Percentiles rank a stretch among this genome's conserved stretches.
Conservation (phyloP, 2,888 invertebrate genomes). For the Bibio marci region DNA sequence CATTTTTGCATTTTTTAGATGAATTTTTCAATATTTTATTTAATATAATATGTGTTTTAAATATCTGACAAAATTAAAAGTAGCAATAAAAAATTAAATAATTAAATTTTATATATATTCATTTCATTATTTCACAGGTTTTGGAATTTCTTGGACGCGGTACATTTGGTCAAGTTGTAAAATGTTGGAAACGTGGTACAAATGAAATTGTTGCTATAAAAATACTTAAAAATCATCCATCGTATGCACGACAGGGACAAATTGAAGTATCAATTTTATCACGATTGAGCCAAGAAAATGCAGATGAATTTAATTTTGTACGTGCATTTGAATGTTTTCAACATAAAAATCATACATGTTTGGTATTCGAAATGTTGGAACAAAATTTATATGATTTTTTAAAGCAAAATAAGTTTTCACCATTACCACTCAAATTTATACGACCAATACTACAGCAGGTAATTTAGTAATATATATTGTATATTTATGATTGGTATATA, state of each 20-base stretch:
- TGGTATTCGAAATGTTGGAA: constrained; percentile 99
- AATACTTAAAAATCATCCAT: constrained; percentile 99
- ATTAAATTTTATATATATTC: too few relatives aligned
- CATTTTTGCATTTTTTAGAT: too few relatives aligned
- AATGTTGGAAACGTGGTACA: constrained; percentile 99
- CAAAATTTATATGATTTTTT: constrained; percentile 99
- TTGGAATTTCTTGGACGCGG: constrained; percentile 98
- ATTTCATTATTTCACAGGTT: constrained; percentile 68
- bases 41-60: too few relatives aligned
- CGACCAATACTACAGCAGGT: constrained; percentile 98
- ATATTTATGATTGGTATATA: background rate
- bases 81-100: too few relatives aligned
- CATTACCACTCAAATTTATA: constrained; percentile 94
- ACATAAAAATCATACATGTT: constrained; percentile 97
- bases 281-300: constrained; percentile 89
- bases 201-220: constrained; percentile 99
- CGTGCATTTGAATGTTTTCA: constrained; percentile 99
- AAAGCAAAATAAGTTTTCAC: constrained; percentile 99
- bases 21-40: too few relatives aligned
- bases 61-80: too few relatives aligned
- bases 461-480: constrained; percentile 3
- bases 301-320: constrained; percentile 99
- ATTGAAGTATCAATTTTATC: constrained; percentile 96
- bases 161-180: constrained; percentile 98
- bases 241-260: constrained; percentile 99